Evolutionary conservation across 2,797 vertebrate species (phyloP).

Genomic region (Acanthis flammea): DNA sequence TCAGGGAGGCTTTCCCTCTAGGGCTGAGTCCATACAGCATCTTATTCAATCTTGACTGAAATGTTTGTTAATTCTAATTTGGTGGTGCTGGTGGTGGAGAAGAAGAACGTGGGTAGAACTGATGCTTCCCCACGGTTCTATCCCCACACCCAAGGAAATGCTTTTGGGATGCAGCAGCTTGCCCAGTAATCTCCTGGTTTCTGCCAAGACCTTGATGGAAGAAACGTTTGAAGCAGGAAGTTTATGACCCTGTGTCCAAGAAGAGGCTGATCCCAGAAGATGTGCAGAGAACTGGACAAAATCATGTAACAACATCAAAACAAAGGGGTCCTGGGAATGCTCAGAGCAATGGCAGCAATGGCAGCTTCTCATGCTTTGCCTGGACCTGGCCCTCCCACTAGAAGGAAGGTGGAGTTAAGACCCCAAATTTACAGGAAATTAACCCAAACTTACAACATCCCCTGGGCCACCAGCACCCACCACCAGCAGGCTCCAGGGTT

Average conservation of each 20-base stretch:
- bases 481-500: background rate
- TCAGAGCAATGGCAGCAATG: rapidly evolving
- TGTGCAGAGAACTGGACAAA: background rate
- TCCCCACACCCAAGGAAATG: rapidly evolving
- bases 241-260: background rate
- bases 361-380: background rate
- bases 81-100: background rate
- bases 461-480: background rate
- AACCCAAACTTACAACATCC: rapidly evolving
- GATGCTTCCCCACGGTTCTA: rapidly evolving
- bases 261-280: background rate
- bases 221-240: background rate
- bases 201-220: background rate
- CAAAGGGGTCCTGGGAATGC: background rate
- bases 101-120: rapidly evolving
- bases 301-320: rapidly evolving
- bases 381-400: background rate
- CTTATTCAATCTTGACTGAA: background rate
- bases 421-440: background rate
- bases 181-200: background rate
- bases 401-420: background rate
- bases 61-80: rapidly evolving
- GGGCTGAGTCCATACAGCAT: background rate
- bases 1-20: background rate
- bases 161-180: background rate